A percentile compares a stretch with the other conserved stretches of the same genome.
Evolutionary conservation across 2,888 invertebrate genomes (phyloP).

Genomic region (Campoletis raptor): DNA sequence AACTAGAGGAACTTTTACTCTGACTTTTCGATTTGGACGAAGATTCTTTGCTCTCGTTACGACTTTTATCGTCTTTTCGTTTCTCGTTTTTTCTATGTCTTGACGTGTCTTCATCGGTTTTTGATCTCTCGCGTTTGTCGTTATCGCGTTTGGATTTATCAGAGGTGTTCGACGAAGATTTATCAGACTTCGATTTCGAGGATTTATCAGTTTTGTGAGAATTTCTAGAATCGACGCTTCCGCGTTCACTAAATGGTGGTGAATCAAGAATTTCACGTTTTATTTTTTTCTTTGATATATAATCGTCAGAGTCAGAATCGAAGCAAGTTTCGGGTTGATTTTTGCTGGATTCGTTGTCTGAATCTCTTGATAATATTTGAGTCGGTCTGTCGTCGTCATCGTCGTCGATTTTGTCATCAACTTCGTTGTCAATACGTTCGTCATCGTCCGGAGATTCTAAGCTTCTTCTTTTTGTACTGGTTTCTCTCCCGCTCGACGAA

Average conservation of each 20-base stretch:
- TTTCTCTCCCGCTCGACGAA: slow-evolving; percentile 64
- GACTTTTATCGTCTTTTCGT: slow-evolving; percentile 68
- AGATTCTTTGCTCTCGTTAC: slow-evolving; percentile 75
- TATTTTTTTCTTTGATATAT: slow-evolving; percentile 42
- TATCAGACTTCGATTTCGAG: slow-evolving; percentile 67
- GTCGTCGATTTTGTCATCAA: slow-evolving; percentile 49
- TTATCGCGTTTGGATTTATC: slow-evolving; percentile 67
- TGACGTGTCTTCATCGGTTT: slow-evolving; percentile 72
- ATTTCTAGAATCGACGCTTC: slow-evolving; percentile 43
- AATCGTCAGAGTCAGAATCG: slow-evolving; percentile 64
- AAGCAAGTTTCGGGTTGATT: slow-evolving; percentile 60
- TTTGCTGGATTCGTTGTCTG: slow-evolving; percentile 57
- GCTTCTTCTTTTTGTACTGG: slow-evolving; percentile 72
- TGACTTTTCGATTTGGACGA: slow-evolving; percentile 75
- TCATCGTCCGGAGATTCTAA: slow-evolving; percentile 63
- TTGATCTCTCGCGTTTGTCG: slow-evolving; percentile 69
- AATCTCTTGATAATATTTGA: slow-evolving; percentile 58
- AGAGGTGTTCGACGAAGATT: slow-evolving; percentile 31
- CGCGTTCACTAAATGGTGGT: slow-evolving; percentile 43
- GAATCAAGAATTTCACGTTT: slow-evolving; percentile 62
- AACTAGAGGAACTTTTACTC: slow-evolving; percentile 78
- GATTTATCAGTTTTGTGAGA: slow-evolving; percentile 64
- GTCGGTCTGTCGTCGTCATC: slow-evolving; percentile 64
- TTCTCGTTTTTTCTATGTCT: slow-evolving; percentile 75
- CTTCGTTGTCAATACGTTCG: background rate